Conservation (phyloP, 1,140 invertebrate genomes). For the Anagrus nilaparvatae region DNA sequence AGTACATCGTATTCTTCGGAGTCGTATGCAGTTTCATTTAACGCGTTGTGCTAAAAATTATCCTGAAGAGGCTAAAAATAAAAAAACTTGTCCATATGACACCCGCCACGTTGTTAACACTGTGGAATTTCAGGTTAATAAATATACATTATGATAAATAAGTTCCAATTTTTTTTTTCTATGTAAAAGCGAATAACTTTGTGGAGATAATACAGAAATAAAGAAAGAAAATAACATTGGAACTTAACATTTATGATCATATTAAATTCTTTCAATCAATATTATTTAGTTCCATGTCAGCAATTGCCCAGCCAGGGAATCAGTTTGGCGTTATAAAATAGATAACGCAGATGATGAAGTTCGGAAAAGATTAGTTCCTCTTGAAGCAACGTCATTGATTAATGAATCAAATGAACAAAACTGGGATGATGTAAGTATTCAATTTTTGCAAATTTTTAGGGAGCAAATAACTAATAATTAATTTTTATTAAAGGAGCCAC, state of each 20-base stretch:
- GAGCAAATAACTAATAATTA: too few relatives aligned
- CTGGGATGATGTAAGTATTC: constrained; percentile 8
- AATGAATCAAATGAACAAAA: background rate
- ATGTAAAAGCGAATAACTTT: too few relatives aligned
- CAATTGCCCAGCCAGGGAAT: constrained; percentile 1
- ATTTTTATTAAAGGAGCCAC: constrained; percentile 4
- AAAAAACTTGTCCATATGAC: constrained; percentile 9
- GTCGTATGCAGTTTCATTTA: constrained; percentile 5
- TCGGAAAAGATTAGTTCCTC: background rate
- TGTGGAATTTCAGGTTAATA: constrained; percentile 3
- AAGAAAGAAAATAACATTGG: too few relatives aligned
- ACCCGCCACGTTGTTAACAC: constrained; percentile 1
- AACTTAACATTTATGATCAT: background rate
- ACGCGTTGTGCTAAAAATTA: constrained; percentile 2
- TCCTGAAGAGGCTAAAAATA: constrained; percentile 2
- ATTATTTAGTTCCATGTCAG: constrained; percentile 4
- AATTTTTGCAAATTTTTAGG: too few relatives aligned
- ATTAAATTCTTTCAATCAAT: background rate
- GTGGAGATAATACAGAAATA: too few relatives aligned
- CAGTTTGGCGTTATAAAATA: constrained; percentile 1
- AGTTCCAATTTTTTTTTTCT: too few relatives aligned
- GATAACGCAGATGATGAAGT: background rate
- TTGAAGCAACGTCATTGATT: background rate
- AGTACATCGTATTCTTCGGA: background rate
- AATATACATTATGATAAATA: too few relatives aligned